Evolutionary conservation across 2,113 vertebrate species (phyloP), one percentile per base, ranked within the genome.

Genomic region (Peromyscus californicus): DNA sequence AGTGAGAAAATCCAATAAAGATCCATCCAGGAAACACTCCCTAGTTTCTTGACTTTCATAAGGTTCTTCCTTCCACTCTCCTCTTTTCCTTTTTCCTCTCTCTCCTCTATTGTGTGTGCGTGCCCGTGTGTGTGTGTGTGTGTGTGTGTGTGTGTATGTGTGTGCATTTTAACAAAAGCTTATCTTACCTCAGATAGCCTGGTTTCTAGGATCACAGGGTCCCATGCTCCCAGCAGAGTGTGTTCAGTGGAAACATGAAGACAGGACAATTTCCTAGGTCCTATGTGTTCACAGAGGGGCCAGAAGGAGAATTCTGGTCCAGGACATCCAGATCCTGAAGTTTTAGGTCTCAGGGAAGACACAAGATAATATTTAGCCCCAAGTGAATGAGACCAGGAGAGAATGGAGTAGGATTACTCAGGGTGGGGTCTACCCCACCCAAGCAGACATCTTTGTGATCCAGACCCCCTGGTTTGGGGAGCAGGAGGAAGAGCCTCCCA

Each of bases 1-100:
- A 98, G 83, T 15, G 92, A 98, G 97, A 98, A 97, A 98, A 97
- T 79, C 97, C 61, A 89, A 17, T 92, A 70, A 78, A 89, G 63
- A 93, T 17, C 36, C 42, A 17, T 91, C 89, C 89, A 96, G 74
- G 42, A 82, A 95, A 63, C 3, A 70, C 31, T 83, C n/a, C 36
- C 91, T 57, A 51, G 83, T 65, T 31, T 42, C 59, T 87, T 72
- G 61, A 96, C 39, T 89, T 90, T 80, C 63, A 78, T 15, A 72
- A 63, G 45, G 16, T n/a, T 72, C 21, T 45, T 5, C 36, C 22
- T 69, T 72, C 22, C 13, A 51, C 11, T 33, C 72, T 17, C 16
- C 42, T 10, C 36, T 36, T 29, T 22, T 48, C 17, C 31, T 26
- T 21, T 17, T 33, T 89, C 7, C 33, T 29, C 22, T 48, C 11